Conservation (phyloP, 2,888 invertebrate genomes). For the Eupithecia tripunctaria region DNA sequence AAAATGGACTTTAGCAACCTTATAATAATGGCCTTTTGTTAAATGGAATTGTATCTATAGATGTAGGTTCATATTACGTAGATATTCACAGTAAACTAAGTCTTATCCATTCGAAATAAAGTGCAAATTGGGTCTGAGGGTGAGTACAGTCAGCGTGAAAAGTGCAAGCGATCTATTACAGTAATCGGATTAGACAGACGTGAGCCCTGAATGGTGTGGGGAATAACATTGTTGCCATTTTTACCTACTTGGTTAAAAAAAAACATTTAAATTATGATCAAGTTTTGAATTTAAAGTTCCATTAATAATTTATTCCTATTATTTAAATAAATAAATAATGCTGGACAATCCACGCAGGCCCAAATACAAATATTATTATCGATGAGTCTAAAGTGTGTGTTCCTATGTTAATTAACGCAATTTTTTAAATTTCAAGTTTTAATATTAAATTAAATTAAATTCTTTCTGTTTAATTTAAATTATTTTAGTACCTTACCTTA, state of each 20-base stretch:
- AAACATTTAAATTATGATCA: background rate
- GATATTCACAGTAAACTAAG: slow-evolving; percentile 1
- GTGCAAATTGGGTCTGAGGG: slow-evolving; percentile 9
- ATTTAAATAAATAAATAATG: no score
- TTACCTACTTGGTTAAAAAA: slow-evolving; percentile 19
- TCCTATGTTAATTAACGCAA: no score
- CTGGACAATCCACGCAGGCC: no score
- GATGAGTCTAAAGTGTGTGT: no score
- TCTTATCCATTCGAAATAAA: background rate
- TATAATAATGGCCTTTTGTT: slow-evolving; percentile 8
- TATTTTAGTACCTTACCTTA: no score
- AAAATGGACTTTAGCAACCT: slow-evolving; percentile 28
- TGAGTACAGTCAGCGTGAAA: slow-evolving; percentile 53
- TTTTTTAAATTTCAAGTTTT: no score
- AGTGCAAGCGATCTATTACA: slow-evolving; percentile 74
- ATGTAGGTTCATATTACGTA: background rate
- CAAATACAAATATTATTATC: no score
- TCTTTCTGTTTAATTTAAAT: no score
- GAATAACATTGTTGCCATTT: slow-evolving; percentile 37
- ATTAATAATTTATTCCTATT: no score
- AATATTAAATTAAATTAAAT: no score
- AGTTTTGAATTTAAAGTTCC: background rate
- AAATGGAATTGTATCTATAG: background rate
- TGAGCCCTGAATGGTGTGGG: slow-evolving; percentile 65
- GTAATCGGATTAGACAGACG: slow-evolving; percentile 76